Percentiles rank a stretch among this genome's conserved stretches.
These are phyloP conservation scores for Phyllotreta cruciferae DNA, from an alignment of 2,888 invertebrate genomes.

Conservation along the genomic window DNA sequence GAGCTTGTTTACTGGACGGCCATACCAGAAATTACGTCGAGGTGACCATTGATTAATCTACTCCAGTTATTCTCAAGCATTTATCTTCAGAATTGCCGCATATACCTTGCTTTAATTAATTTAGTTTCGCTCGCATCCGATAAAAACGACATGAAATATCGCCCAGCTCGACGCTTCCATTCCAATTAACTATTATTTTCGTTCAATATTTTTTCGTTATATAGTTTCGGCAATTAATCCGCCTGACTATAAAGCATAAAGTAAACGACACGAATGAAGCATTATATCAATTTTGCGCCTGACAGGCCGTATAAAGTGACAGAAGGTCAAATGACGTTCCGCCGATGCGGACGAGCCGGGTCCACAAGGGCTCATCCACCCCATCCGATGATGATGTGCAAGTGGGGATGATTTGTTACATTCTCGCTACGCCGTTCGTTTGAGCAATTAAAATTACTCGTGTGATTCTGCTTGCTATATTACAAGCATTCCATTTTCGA, in stretches of 20 bases:
- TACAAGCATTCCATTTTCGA: too few relatives aligned
- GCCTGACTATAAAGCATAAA: slow-evolving; percentile 43
- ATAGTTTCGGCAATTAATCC: slow-evolving; percentile 3
- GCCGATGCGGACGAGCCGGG: slow-evolving; percentile 35
- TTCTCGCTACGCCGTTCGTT: slow-evolving; percentile 34
- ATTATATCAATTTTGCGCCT: slow-evolving; percentile 61
- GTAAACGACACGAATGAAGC: slow-evolving; percentile 59
- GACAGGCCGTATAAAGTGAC: slow-evolving; percentile 59
- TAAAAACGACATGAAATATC: slow-evolving; percentile 29
- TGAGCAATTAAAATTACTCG: slow-evolving; percentile 35
- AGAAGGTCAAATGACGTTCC: slow-evolving; percentile 59
- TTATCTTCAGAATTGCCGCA: slow-evolving; percentile 46
- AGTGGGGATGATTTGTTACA: slow-evolving; percentile 44
- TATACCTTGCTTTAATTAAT: slow-evolving; percentile 40
- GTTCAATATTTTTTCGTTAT: too few relatives aligned
- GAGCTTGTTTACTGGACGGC: slow-evolving; percentile 56
- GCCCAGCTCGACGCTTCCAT: background rate
- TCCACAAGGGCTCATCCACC: slow-evolving; percentile 36
- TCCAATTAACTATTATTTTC: too few relatives aligned
- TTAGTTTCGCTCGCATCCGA: slow-evolving; percentile 18
- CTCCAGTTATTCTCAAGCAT: slow-evolving; percentile 52
- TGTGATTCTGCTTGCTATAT: slow-evolving; percentile 27
- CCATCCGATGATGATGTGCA: slow-evolving; percentile 38
- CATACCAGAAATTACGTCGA: slow-evolving; percentile 53
- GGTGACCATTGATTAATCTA: slow-evolving; percentile 57